A percentile compares a stretch with the other conserved stretches of the same genome.
Conservation (phyloP, 2,113 vertebrate species). For the Elephas maximus region DNA sequence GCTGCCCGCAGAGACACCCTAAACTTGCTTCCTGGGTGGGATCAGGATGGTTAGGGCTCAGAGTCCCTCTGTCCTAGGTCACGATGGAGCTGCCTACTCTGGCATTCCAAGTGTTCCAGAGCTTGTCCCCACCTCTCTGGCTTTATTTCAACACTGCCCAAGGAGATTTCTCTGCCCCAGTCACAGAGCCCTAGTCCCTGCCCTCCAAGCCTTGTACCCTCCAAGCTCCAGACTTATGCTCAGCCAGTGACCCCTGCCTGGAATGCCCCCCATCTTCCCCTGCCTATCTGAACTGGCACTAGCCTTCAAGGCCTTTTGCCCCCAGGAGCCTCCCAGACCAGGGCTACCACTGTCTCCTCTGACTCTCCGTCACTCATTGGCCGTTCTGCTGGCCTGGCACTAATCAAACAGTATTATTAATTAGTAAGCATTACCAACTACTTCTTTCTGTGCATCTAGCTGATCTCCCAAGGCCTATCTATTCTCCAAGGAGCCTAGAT, state of each 20-base stretch:
- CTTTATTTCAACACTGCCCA: not conserved
- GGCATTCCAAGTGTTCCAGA: not conserved
- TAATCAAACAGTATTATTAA: not conserved
- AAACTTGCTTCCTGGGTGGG: not conserved
- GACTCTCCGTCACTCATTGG: fast-evolving
- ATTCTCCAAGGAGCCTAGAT: not conserved
- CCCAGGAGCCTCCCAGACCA: not conserved
- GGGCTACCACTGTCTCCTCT: not conserved
- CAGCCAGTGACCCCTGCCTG: fast-evolving
- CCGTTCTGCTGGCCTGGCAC: not conserved
- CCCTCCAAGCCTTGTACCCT: not conserved
- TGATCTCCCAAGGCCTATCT: not conserved
- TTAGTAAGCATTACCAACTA: not conserved
- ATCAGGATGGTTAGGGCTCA: not conserved
- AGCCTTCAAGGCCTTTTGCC: not conserved
- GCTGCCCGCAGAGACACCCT: not conserved
- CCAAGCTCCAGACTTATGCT: not conserved
- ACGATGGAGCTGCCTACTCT: not conserved
- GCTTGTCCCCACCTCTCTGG: not conserved
- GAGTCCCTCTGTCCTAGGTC: not conserved
- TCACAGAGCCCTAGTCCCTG: not conserved
- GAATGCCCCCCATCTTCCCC: not conserved
- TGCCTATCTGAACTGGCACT: not conserved
- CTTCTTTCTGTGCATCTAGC: not conserved
- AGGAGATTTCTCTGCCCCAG: too few relatives aligned